Evolutionary conservation across 2,113 vertebrate species (phyloP), one percentile per base, ranked within the genome.

Genomic region (Poeciliopsis retropinna): DNA sequence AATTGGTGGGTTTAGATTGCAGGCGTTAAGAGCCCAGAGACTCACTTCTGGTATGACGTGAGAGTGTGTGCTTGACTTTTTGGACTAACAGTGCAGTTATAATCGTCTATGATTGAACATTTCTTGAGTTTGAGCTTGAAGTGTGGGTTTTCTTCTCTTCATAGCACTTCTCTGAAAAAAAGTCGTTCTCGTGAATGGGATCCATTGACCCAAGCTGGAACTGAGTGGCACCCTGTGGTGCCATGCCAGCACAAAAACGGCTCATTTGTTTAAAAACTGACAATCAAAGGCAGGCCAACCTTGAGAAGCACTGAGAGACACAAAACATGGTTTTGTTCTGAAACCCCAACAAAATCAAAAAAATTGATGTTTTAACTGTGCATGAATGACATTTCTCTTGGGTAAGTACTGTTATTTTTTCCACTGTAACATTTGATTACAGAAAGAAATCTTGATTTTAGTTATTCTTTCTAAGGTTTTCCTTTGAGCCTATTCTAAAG

Each of bases 251-350:
- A 73, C 81, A 73, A 60, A 80, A 82, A 81, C n/a, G 78, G 67
- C 76, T 82, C 84, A 80, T 87, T 84, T 91, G 88, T 91, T 91
- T 89, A 91, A 85, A 75, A 83, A 44, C 83, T 89, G 89, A 91
- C 88, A 91, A 87, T 92, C 88, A 90, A 79, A 61, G 67, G 32
- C 76, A 44, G 77, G 31, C 64, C 30, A 27, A 75, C 70, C 44
- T 67, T 54, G 67, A 76, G 66, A 72, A 54, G 8, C 75, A 30
- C 63, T 9, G 72, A 76, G 62, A 81, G 57, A 88, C 68, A 74
- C 64, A 78, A 73, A 83, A 75, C 79, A 75, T 69, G 68, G 61
- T 75, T 78, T 76, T 37, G 62, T 81, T 85, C 79, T 75, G 11
- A 60, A 76, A 68, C 61, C 81, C 72, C 61, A 29, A 39, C 67